phyloP scores from a whole-genome alignment of 2,888 invertebrate genomes.

The Melanostoma mellinum region DNA sequence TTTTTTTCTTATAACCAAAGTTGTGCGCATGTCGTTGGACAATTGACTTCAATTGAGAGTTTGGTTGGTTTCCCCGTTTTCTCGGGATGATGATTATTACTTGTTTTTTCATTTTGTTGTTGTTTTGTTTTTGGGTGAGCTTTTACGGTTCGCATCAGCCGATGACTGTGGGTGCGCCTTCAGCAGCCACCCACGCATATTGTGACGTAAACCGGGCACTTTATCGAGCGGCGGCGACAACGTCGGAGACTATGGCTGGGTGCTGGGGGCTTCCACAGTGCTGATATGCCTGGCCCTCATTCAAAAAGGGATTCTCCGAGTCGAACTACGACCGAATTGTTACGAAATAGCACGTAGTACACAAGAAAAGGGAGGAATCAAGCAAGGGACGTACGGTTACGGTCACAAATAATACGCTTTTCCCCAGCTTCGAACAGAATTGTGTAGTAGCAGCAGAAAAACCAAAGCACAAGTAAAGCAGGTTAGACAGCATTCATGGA shows the following conservation, averaged over 20 bases:
- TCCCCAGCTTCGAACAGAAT: slow-evolving; percentile 31
- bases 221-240: slow-evolving; percentile 61
- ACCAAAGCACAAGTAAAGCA: neutral
- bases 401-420: slow-evolving; percentile 23
- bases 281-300: slow-evolving; percentile 56
- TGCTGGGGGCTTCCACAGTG: slow-evolving; percentile 15
- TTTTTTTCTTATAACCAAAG: slow-evolving; percentile 31
- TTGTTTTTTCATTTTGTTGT: neutral
- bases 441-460: slow-evolving; percentile 21
- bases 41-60: slow-evolving; percentile 49
- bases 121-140: slow-evolving; percentile 17
- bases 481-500: slow-evolving; percentile 57
- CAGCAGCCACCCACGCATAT: slow-evolving; percentile 82
- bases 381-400: neutral
- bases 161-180: slow-evolving; percentile 80
- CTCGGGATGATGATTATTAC: slow-evolving; percentile 11
- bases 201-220: slow-evolving; percentile 81
- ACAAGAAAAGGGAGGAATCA: neutral
- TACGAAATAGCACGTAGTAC: slow-evolving; percentile 64
- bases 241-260: slow-evolving; percentile 24
- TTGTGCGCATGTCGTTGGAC: slow-evolving; percentile 65
- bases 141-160: slow-evolving; percentile 69
- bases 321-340: slow-evolving; percentile 48
- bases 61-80: slow-evolving; percentile 27
- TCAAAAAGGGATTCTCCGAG: slow-evolving; percentile 60